Conservation (phyloP, 2,888 invertebrate species). For the Lasioglossum malachurum region DNA sequence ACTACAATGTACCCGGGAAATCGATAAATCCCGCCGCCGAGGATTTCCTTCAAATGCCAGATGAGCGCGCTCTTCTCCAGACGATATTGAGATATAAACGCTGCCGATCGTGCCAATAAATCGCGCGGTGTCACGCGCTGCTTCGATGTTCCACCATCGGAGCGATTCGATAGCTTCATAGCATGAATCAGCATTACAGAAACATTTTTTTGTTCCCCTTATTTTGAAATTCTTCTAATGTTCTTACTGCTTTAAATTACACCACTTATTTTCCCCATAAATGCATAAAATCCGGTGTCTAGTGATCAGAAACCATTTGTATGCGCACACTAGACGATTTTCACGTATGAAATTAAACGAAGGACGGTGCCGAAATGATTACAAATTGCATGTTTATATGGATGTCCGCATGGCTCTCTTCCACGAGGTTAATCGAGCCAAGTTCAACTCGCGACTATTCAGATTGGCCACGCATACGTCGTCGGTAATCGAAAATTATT, state of each 20-base stretch:
- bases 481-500: constrained; percentile 63
- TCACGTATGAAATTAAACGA: too few relatives aligned
- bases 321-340: too few relatives aligned
- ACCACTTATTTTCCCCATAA: too few relatives aligned
- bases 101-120: constrained; percentile 27
- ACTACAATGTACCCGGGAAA: constrained; percentile 45
- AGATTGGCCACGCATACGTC: constrained; percentile 12
- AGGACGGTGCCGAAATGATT: not conserved
- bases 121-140: constrained; percentile 2
- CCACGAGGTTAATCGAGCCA: constrained; percentile 62
- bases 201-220: not conserved
- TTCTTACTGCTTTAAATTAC: too few relatives aligned
- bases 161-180: not conserved
- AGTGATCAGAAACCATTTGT: too few relatives aligned
- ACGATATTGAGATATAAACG: constrained; percentile 43
- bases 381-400: constrained; percentile 29
- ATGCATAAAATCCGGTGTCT: too few relatives aligned
- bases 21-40: constrained; percentile 51
- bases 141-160: not conserved
- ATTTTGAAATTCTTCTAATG: too few relatives aligned
- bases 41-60: constrained; percentile 32
- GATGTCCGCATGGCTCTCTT: not conserved
- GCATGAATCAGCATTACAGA: not conserved
- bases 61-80: not conserved
- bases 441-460: constrained; percentile 52